Evolutionary conservation across 2,113 vertebrate species (phyloP).

Genomic region (Phaetusa simplex): DNA sequence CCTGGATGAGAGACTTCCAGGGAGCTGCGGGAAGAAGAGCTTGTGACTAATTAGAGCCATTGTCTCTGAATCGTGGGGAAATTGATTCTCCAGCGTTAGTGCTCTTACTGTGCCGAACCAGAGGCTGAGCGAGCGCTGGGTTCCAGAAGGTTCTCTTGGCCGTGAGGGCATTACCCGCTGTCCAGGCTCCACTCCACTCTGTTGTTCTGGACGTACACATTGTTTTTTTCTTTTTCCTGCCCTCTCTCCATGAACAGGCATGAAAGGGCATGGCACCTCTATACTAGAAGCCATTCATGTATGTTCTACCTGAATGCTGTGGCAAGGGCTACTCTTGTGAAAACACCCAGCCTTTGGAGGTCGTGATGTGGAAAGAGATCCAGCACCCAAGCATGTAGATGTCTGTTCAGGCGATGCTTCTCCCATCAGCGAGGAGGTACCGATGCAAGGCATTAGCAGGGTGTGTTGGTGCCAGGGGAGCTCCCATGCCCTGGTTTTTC

Average conservation of each 20-base stretch:
- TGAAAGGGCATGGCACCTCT: neutral
- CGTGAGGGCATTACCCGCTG: neutral
- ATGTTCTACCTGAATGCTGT: neutral
- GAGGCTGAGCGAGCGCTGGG: neutral
- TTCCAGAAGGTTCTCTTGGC: neutral
- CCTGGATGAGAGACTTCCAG: neutral
- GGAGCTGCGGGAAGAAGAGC: neutral
- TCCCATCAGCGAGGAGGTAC: neutral
- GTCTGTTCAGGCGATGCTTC: neutral
- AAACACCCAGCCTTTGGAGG: neutral
- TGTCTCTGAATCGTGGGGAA: neutral
- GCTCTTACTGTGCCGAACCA: neutral
- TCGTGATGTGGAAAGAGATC: neutral
- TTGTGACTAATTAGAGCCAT: neutral
- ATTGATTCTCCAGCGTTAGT: neutral
- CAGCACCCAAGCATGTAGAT: neutral
- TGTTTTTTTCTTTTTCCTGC: neutral
- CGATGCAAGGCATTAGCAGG: neutral
- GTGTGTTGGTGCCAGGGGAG: neutral
- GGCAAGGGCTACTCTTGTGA: neutral
- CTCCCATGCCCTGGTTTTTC: neutral
- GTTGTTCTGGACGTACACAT: neutral
- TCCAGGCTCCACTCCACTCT: neutral
- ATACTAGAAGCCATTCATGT: accelerated
- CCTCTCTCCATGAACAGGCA: accelerated